Evolutionary conservation across 2,888 invertebrate genomes (phyloP), one percentile per base, ranked within the genome.

Genomic region (Celastrina argiolus): DNA sequence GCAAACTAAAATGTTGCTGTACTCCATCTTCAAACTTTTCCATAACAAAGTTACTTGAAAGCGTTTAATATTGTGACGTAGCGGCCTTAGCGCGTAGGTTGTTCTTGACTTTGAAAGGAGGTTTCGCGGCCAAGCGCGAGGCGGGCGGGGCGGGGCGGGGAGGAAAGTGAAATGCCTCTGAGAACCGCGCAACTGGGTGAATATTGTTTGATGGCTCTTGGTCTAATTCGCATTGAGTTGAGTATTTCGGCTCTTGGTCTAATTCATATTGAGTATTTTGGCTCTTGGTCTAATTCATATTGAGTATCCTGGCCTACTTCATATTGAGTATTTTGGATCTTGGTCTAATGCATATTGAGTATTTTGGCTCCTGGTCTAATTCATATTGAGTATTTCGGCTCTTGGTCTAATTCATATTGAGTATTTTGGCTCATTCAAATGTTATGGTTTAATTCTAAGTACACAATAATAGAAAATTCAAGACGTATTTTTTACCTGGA

Each of bases 111-210:
- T 81, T 81, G 83, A 76, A 87, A 77, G 75, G 80, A 82, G 87
- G 88, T 88, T 87, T 88, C 81, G 81, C 81, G 87, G 89, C 71
- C 88, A 78, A 67, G 58, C 72, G 70, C 68, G 71, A 67, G 67
- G 64, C 68, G 56, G 66, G 45, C 73, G 68, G 71, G 16, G 51
- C 22, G 72, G 71, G 71, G 72, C 68, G 71, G 68, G 71, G 69
- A 84, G 79, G 88, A 88, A 89, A 89, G 89, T 89, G 89, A 89
- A 89, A 89, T 79, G 84, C 78, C 70, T 74, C 72, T 80, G 68
- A 72, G 73, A 72, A 72, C 68, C 69, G 69, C 70, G 68, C 51
- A 51, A 51, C 51, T 51, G 22, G 51, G 51, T 51, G 22, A 26
- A 51, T 51, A 65, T 31, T 68, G 69, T 71, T 70, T 70, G 66